Conservation (phyloP, 2,797 vertebrate genomes). For the Molossus molossus region DNA sequence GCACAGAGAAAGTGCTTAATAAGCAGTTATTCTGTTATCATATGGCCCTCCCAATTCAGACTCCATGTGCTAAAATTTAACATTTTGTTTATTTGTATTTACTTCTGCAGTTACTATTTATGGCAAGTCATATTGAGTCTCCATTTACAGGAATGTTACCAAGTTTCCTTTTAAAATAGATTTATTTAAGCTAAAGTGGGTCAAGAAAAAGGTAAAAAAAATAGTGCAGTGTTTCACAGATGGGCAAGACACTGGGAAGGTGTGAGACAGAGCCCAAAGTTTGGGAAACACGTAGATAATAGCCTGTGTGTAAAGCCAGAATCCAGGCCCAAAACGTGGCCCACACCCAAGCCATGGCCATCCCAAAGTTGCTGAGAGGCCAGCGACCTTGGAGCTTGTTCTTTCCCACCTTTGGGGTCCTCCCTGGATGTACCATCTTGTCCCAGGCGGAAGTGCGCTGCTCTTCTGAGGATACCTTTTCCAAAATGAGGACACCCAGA, state of each 20-base stretch:
- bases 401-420: neutral
- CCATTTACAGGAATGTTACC: constrained; percentile 81
- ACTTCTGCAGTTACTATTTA: constrained; percentile 83
- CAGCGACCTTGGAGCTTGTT: neutral
- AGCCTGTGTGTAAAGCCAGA: neutral
- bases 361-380: neutral
- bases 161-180: constrained; percentile 80
- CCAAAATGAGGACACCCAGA: constrained; percentile 8
- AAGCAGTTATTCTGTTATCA: constrained; percentile 73
- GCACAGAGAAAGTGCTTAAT: constrained; percentile 60
- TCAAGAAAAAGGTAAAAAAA: constrained; percentile 73
- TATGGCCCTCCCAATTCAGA: constrained; percentile 73
- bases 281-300: constrained; percentile 51
- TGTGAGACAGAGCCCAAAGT: constrained; percentile 55
- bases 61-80: constrained; percentile 78
- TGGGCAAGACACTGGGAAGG: constrained; percentile 59
- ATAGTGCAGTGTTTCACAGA: constrained; percentile 66
- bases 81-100: constrained; percentile 80
- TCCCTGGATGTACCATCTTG: neutral
- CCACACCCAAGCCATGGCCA: neutral
- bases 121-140: constrained; percentile 78
- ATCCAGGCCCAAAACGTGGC: neutral
- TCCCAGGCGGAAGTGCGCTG: neutral
- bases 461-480: constrained; percentile 1
- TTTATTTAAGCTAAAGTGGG: constrained; percentile 83